Evolutionary conservation across 2,888 invertebrate genomes (phyloP).

Genomic region (Lepidonotus clava): DNA sequence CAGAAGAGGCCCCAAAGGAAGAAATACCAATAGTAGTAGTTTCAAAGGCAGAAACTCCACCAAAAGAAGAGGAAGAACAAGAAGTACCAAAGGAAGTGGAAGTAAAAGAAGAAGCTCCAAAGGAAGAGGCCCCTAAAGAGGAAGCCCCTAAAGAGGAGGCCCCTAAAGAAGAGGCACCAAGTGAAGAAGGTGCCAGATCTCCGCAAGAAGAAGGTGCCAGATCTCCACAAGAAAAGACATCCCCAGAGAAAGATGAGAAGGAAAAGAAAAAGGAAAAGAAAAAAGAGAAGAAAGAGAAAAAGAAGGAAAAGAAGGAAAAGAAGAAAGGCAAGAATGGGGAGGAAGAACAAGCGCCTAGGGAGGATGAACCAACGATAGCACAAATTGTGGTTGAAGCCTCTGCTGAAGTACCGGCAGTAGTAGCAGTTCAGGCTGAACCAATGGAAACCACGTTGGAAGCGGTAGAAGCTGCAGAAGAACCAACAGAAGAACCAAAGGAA

Average conservation of each 20-base stretch:
- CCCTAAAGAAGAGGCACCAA: background rate
- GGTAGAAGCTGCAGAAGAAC: constrained; percentile 20
- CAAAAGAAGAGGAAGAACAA: background rate
- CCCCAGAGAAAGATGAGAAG: background rate
- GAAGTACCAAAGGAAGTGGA: background rate
- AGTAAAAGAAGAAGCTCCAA: background rate
- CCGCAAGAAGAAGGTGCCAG: background rate
- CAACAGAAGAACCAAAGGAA: constrained; percentile 6
- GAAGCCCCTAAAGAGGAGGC: constrained; percentile 11
- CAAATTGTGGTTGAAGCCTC: background rate
- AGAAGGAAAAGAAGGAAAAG: background rate
- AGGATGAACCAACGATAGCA: background rate
- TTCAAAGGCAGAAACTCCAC: background rate
- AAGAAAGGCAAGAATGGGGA: background rate
- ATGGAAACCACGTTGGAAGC: background rate
- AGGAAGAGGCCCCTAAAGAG: background rate
- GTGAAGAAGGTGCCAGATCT: background rate
- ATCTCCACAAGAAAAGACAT: background rate
- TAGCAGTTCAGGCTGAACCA: background rate
- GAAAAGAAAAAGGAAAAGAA: background rate
- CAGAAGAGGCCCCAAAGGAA: constrained; percentile 13
- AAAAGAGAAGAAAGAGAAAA: background rate
- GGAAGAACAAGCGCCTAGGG: background rate
- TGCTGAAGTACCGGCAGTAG: background rate
- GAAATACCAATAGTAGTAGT: background rate